phyloP scores from a whole-genome alignment of 2,113 vertebrate species.

The Ancistrus triradiatus region DNA sequence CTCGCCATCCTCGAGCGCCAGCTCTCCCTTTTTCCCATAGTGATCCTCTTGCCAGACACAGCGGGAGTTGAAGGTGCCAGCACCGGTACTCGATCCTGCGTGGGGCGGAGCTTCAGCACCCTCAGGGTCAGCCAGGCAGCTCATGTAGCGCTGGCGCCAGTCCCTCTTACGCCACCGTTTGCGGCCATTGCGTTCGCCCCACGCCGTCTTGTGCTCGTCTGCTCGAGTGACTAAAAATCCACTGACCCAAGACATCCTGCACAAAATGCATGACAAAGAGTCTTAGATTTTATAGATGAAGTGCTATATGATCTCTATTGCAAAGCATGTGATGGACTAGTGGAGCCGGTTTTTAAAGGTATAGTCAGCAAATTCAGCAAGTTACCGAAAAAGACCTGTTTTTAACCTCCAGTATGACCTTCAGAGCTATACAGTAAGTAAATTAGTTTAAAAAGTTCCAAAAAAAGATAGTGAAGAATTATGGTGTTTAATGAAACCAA shows the following conservation, averaged over 20 bases:
- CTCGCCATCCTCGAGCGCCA: conserved; percentile 81
- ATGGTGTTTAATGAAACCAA: no score
- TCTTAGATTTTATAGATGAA: neutral
- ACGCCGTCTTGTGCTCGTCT: conserved; percentile 88
- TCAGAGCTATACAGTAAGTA: no score
- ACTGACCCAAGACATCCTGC: conserved; percentile 94
- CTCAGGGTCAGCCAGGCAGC: conserved; percentile 87
- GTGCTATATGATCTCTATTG: neutral
- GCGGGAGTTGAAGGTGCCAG: conserved; percentile 64
- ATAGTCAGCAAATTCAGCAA: no score
- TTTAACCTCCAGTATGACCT: no score
- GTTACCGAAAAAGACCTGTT: no score
- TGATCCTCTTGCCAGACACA: conserved; percentile 94
- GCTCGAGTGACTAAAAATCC: conserved; percentile 84
- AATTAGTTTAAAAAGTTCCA: no score
- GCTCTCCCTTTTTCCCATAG: conserved; percentile 78
- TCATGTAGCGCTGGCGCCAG: conserved; percentile 88
- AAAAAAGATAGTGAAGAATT: no score
- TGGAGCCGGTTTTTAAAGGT: no score
- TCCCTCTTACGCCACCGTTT: conserved; percentile 74
- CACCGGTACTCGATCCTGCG: conserved; percentile 51
- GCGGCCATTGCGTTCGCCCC: conserved; percentile 92
- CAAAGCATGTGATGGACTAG: no score
- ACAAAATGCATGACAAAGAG: neutral
- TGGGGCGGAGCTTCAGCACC: conserved; percentile 56